A percentile compares a stretch with the other conserved stretches of the same genome.
Evolutionary conservation across 2,888 invertebrate species (phyloP).

Genomic region (Brenthis hecate): DNA sequence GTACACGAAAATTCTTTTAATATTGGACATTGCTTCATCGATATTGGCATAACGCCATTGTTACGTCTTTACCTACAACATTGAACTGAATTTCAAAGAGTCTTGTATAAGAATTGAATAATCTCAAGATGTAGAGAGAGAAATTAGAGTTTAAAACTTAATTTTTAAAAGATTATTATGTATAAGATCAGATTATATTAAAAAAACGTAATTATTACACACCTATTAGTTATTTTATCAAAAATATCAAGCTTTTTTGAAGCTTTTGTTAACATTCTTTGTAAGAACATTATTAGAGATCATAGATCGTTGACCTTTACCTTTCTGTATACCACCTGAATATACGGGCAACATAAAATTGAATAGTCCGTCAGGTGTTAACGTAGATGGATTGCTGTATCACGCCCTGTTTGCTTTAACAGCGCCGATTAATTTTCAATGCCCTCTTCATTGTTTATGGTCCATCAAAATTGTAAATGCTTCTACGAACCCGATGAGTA

Average conservation of each 20-base stretch:
- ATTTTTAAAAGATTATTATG: too few species aligned
- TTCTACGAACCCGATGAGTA: slow-evolving; percentile 25
- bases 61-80: not conserved
- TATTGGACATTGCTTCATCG: slow-evolving; percentile 17
- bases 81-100: not conserved
- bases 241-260: too few species aligned
- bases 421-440: slow-evolving; percentile 31
- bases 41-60: slow-evolving; percentile 17
- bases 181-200: too few species aligned
- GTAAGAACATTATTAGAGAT: not conserved
- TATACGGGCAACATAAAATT: slow-evolving; percentile 2
- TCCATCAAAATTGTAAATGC: slow-evolving; percentile 36
- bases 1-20: slow-evolving; percentile 7
- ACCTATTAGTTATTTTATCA: too few species aligned
- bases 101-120: too few species aligned
- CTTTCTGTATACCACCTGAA: not conserved
- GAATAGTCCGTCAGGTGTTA: slow-evolving; percentile 14
- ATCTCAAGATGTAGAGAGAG: too few species aligned
- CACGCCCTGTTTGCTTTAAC: slow-evolving; percentile 24
- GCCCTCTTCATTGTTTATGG: slow-evolving; percentile 31
- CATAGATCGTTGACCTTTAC: slow-evolving; percentile 2
- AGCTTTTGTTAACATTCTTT: too few species aligned
- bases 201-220: too few species aligned
- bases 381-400: slow-evolving; percentile 12
- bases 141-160: too few species aligned